Evolutionary conservation across 1,140 invertebrate genomes (phyloP), one percentile per base, ranked within the genome.

Genomic region (Drosophila burlai): DNA sequence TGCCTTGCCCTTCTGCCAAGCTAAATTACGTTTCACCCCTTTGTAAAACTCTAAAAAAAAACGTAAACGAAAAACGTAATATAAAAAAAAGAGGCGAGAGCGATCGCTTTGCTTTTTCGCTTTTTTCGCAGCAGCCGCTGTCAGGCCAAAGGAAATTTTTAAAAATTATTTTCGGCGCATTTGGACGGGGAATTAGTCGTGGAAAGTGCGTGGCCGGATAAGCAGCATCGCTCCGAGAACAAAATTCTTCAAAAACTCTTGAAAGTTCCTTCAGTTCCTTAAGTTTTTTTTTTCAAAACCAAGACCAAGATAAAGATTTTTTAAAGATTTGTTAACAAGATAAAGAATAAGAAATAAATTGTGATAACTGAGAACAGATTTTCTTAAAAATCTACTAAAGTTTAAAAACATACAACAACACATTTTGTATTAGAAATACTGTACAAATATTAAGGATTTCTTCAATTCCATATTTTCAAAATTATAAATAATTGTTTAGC

Each of bases 21-120:
- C 78, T 81, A 74, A 89, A 89, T 76, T 85, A 80, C 81, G 85
- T 80, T 89, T 89, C 85, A 89, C 85, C 85, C 85, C 85, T 89
- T 89, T 85, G 83, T 69, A 80, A 66, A 80, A 89, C 61, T 64
- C 46, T 61, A 80, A 78, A 75, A 84, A 31, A 31, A 24, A 24
- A 24, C 2, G 3, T 3, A 54, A 31, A 31, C 61, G 24, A 26
- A 68, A 36, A 50, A 42, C 8, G 16, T 31, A 18, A 31, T 31
- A 52, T 52, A 42, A 69, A 57, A 62, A 62, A 81, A 66, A 77
- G 79, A 75, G 83, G 75, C 78, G 72, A 80, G 76, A 66, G 76
- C 60, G 84, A 89, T 87, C 85, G 78, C 69, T 83, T 72, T 78
- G 24, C 81, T 81, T 63, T 80, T 75, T 52, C 80, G 75, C 59